These are phyloP conservation scores for Himalopsyche kuldschensis DNA, from an alignment of 2,888 invertebrate genomes.

Conservation along the genomic window DNA sequence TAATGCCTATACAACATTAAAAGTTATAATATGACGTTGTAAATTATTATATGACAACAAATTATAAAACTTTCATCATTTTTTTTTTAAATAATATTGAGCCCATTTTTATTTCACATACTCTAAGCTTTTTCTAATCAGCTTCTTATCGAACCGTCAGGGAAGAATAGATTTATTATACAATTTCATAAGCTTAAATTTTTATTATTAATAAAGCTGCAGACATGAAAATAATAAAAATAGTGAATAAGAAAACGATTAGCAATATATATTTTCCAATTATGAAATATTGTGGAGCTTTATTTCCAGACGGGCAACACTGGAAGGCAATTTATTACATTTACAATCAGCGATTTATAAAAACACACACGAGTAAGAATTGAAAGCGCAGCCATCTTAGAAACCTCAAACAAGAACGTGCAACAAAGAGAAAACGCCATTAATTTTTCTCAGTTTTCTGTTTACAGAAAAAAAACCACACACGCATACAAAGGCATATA, in stretches of 20 bases:
- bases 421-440: constrained; percentile 31
- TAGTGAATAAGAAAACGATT: background rate
- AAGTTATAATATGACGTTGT: no score
- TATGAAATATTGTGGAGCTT: background rate
- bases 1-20: no score
- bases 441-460: constrained; percentile 38
- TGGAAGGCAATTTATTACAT: background rate
- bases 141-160: no score
- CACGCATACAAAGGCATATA: constrained; percentile 7
- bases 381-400: constrained; percentile 20
- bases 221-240: no score
- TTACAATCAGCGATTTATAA: constrained; percentile 25
- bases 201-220: no score
- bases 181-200: no score
- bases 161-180: no score
- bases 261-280: background rate
- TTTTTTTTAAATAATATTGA: no score
- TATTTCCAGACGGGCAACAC: background rate
- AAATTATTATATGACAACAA: no score
- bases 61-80: no score
- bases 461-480: constrained; percentile 30
- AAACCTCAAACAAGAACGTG: constrained; percentile 16
- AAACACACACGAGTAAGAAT: constrained; percentile 7
- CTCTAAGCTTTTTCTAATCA: no score
- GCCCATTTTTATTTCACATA: no score